Base-by-base conservation (phyloP, 2,888 invertebrate genomes). In the Cheilosia urbana region DNA sequence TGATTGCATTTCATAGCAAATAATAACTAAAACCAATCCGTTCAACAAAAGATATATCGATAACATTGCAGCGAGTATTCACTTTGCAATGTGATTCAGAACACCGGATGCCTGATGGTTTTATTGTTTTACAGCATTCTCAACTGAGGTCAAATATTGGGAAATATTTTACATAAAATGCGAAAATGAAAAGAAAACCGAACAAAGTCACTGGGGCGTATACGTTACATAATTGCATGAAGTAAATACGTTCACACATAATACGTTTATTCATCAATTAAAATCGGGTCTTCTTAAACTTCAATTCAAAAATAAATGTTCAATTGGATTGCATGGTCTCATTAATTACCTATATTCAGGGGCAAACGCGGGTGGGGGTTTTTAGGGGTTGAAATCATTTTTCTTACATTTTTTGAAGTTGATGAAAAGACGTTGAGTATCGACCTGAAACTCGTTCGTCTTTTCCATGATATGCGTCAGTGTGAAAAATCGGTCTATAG, bases 161-260 rank as follows among this genome's bases (percentile, higher is more conserved):
- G 4, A 37, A 34, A 11, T 34, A 34, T 9, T 34, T 9, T 34
- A 11, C 11, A 34, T 34, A 34, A 34, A 42, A 42, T 42, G 42
- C 13, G 42, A 42, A 6, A 42, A 42, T 15, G 6, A 45, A 45
- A 45, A 6, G 0, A 6, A 7, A 45, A 11, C 4, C 6, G 0
- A 11, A 37, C 13, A 37, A 13, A 24, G 17, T 11, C 24, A 42
- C 62, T 19, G 2, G 4, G 62, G 17, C 45, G 62, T 62, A 62
- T 62, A 62, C 47, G 62, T 19, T 30, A 62, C 62, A 11, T 30
- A 62, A 62, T 27, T 62, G 4, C 17, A 27, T 62, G n/a, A 60
- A 60, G n/a, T n/a, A 42, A 17, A 19, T 17, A 19, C 13, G 7
- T 11, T 55, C 2, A 17, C 57, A 57, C 37, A 13, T 37, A 4